Evolutionary conservation across 1,140 invertebrate genomes (phyloP).

Genomic region (Condylostylus longicornis): DNA sequence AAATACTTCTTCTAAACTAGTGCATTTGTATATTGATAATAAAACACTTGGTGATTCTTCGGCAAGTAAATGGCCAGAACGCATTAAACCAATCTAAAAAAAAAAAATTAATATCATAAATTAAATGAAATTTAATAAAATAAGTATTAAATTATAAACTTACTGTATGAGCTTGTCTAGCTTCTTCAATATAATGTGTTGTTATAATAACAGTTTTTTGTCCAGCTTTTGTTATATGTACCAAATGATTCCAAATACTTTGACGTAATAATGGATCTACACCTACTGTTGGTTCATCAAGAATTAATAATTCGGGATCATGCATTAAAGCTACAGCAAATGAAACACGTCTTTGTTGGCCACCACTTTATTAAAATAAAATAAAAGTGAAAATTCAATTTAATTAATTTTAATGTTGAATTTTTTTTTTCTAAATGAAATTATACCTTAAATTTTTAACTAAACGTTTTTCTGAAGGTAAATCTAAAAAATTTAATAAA

Average conservation of each 20-base stretch:
- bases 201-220: slow-evolving; percentile 85
- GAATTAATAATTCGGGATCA: slow-evolving; percentile 79
- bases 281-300: slow-evolving; percentile 90
- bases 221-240: slow-evolving; percentile 64
- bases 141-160: slow-evolving; percentile 17
- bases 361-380: slow-evolving; percentile 44
- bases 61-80: slow-evolving; percentile 75
- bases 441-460: slow-evolving; percentile 62
- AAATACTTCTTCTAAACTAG: slow-evolving; percentile 85
- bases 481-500: slow-evolving; percentile 74
- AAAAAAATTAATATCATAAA: slow-evolving; percentile 8
- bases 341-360: slow-evolving; percentile 80
- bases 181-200: slow-evolving; percentile 89
- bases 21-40: slow-evolving; percentile 64
- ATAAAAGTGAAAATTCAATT: too few relatives aligned
- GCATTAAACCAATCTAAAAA: slow-evolving; percentile 81
- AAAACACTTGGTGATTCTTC: slow-evolving; percentile 80
- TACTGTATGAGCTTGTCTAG: slow-evolving; percentile 72
- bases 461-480: slow-evolving; percentile 67
- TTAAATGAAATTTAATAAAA: neutral
- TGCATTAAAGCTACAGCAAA: slow-evolving; percentile 87
- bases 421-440: slow-evolving; percentile 39
- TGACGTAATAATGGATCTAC: slow-evolving; percentile 78
- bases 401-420: neutral
- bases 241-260: slow-evolving; percentile 84